Evolutionary conservation across 2,113 vertebrate species (phyloP), one percentile per base, ranked within the genome.

Genomic region (Lagopus leucura): DNA sequence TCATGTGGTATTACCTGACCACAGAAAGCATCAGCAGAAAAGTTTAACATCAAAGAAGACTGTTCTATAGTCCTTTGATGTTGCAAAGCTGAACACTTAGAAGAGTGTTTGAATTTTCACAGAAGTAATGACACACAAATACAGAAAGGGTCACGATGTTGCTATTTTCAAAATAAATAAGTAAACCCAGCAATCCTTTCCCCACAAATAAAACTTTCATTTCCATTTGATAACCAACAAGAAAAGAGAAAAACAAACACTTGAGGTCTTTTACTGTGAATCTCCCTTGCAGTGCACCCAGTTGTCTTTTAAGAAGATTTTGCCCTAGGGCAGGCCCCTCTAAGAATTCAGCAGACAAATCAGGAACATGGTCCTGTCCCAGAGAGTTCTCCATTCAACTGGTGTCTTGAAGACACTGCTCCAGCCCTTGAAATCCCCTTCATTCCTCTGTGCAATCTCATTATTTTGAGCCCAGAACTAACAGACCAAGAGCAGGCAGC

Each of bases 1-100:
- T 97, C 93, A 88, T 95, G 73, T 71, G 81, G 89, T 90, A 95
- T 95, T 96, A 96, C 86, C 92, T 97, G 96, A 97, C 95, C 96
- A 95, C 96, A 97, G 82, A 83, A 0, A 0, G 72, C 93, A 93
- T 93, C 95, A 96, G 90, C 94, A 97, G 84, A 95, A 94, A 95
- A 82, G 86, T 16, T 69, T 75, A 94, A 96, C 96, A 97, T 95
- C 95, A 97, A 97, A 97, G 94, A 76, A 88, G 69, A 32, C 80
- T 93, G 45, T 86, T 94, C 80, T 79, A 91, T 83, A 84, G 74
- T 92, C 34, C 96, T 96, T 96, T 97, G 96, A 97, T 95, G 93
- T 95, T 96, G 54, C 34, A 92, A 89, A 93, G 87, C 86, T 28
- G n/a, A 94, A 94, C 64, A 82, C 82, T 71, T 64, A 89, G 71